These are phyloP conservation scores for Plagodis dolabraria DNA, from an alignment of 2,888 invertebrate species.

Conservation along the genomic window DNA sequence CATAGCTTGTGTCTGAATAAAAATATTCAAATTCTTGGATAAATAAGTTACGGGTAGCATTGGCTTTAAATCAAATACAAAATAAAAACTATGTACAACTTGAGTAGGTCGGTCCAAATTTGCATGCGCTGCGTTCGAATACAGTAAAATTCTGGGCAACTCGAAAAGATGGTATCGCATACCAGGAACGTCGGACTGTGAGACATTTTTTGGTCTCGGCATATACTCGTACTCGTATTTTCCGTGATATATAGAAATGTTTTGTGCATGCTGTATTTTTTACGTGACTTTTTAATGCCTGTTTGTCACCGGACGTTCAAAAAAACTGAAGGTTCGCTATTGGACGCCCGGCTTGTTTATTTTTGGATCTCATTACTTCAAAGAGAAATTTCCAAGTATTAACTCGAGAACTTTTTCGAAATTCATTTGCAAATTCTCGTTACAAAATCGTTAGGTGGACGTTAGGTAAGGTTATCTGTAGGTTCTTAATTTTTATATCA, in stretches of 20 bases:
- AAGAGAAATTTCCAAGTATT: neutral
- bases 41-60: constrained; percentile 15
- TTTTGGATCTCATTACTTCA: constrained; percentile 11
- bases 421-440: no score
- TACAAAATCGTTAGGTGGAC: neutral
- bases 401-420: no score
- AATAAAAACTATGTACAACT: constrained; percentile 33
- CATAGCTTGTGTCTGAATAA: constrained; percentile 24
- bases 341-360: neutral
- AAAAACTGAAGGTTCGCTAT: no score
- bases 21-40: constrained; percentile 30
- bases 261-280: constrained; percentile 20
- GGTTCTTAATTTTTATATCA: no score
- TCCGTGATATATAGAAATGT: constrained; percentile 24
- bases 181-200: constrained; percentile 19
- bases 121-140: constrained; percentile 34
- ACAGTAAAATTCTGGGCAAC: constrained; percentile 33
- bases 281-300: neutral
- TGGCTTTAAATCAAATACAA: constrained; percentile 30
- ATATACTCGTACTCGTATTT: constrained; percentile 12
- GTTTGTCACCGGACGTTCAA: neutral
- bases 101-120: constrained; percentile 31
- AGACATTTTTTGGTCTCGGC: constrained; percentile 31
- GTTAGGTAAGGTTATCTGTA: constrained; percentile 16
- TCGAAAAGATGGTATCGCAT: constrained; percentile 27